Conservation (phyloP, 2,888 invertebrate species). For the Periphyllus acericola region DNA sequence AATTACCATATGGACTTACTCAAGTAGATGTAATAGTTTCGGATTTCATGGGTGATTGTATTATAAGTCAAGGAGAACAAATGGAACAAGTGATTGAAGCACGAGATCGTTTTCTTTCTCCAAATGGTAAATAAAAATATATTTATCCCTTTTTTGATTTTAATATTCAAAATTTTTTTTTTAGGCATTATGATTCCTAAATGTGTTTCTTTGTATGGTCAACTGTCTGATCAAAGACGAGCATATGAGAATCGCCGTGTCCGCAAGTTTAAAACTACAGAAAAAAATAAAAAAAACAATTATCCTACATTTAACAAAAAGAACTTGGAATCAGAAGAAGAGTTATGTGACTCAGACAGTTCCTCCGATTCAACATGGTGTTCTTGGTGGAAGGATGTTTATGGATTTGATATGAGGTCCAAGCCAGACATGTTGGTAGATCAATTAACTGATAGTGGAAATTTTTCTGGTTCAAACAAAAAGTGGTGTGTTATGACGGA, state of each 20-base stretch:
- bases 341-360: background rate
- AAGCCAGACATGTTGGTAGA: background rate
- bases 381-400: slow-evolving; percentile 49
- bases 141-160: background rate
- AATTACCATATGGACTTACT: slow-evolving; percentile 9
- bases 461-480: background rate
- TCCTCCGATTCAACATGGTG: slow-evolving; percentile 17
- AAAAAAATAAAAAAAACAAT: background rate
- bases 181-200: slow-evolving; percentile 39
- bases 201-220: slow-evolving; percentile 30
- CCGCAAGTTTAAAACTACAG: background rate
- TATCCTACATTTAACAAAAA: background rate
- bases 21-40: slow-evolving; percentile 45
- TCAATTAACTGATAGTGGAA: background rate
- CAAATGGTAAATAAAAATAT: slow-evolving; percentile 26
- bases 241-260: slow-evolving; percentile 16
- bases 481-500: slow-evolving; percentile 25
- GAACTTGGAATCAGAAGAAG: background rate
- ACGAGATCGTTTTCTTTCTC: slow-evolving; percentile 32
- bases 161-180: background rate
- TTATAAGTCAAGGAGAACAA: slow-evolving; percentile 33
- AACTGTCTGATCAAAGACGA: slow-evolving; percentile 30
- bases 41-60: slow-evolving; percentile 52
- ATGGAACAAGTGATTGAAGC: slow-evolving; percentile 50
- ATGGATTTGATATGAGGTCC: slow-evolving; percentile 49